Conservation (phyloP, 2,888 invertebrate species). For the Micoletzkya japonica region DNA sequence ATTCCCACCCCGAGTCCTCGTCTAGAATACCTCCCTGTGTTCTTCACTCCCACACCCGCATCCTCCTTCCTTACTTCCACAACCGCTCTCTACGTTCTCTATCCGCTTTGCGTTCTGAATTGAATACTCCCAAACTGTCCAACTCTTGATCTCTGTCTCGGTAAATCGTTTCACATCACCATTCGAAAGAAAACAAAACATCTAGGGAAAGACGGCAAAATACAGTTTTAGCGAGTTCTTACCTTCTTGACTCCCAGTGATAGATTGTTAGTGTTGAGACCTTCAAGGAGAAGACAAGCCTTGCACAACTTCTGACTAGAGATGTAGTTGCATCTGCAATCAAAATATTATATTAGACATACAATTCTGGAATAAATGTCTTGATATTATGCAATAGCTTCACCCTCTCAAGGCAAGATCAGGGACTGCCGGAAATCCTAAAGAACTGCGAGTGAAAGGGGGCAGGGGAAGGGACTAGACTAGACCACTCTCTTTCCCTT, state of each 20-base stretch:
- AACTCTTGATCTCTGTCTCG: too few relatives aligned
- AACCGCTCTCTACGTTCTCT: not conserved
- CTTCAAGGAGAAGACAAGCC: slow-evolving; percentile 91
- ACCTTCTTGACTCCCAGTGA: slow-evolving; percentile 75
- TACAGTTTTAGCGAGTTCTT: too few relatives aligned
- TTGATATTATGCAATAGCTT: not conserved
- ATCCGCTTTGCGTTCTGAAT: slow-evolving; percentile 5
- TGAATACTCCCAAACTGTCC: too few relatives aligned
- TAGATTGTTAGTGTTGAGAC: slow-evolving; percentile 85
- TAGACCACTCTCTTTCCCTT: too few relatives aligned
- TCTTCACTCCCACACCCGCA: slow-evolving; percentile 5
- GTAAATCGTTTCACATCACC: too few relatives aligned
- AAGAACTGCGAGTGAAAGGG: not conserved
- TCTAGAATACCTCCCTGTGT: slow-evolving; percentile 12
- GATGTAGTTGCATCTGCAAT: slow-evolving; percentile 78
- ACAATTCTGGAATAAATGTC: not conserved
- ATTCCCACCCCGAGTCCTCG: too few relatives aligned
- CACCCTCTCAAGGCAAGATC: not conserved
- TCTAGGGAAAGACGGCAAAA: too few relatives aligned
- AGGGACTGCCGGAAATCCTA: not conserved
- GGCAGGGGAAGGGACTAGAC: too few relatives aligned
- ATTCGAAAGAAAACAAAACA: too few relatives aligned
- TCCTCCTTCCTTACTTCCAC: slow-evolving; percentile 3
- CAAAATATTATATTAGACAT: too few relatives aligned
- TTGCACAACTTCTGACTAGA: slow-evolving; percentile 92